These are phyloP conservation scores for Myopa tessellatipennis DNA, from an alignment of 2,888 invertebrate species.

Conservation along the genomic window DNA sequence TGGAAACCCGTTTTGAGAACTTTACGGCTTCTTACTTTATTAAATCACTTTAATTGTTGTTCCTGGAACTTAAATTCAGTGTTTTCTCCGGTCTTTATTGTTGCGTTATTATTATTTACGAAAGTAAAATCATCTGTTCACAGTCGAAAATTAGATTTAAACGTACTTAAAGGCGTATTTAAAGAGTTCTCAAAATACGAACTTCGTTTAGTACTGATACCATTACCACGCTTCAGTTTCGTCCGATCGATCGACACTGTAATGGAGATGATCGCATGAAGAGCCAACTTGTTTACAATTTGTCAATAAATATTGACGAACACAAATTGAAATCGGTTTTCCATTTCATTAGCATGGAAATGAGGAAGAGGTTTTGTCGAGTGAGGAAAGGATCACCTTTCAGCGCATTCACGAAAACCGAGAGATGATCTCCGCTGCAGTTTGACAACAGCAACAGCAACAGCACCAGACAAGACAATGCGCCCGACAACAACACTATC, in stretches of 20 bases:
- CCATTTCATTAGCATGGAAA: neutral
- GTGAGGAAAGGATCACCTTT: slow-evolving; percentile 16
- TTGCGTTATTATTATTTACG: too few species aligned
- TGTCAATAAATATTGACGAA: slow-evolving; percentile 24
- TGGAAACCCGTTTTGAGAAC: too few species aligned
- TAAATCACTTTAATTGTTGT: too few species aligned
- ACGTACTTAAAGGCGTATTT: too few species aligned
- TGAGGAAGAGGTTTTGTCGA: neutral
- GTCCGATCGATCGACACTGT: neutral
- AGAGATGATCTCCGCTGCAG: neutral
- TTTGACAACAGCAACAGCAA: neutral
- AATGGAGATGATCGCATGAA: neutral
- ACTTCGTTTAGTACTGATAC: too few species aligned
- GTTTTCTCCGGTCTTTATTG: too few species aligned
- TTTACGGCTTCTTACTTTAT: too few species aligned
- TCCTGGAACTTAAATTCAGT: too few species aligned
- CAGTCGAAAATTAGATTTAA: too few species aligned
- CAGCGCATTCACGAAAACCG: slow-evolving; percentile 1
- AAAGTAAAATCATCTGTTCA: too few species aligned
- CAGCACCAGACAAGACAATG: neutral
- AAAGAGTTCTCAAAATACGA: too few species aligned
- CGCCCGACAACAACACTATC: neutral
- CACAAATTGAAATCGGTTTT: slow-evolving; percentile 9
- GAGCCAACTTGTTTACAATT: neutral
- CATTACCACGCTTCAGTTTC: neutral